Evolutionary conservation across 2,797 vertebrate genomes (phyloP), one percentile per base, ranked within the genome.

Genomic region (Novumbra hubbsi): DNA sequence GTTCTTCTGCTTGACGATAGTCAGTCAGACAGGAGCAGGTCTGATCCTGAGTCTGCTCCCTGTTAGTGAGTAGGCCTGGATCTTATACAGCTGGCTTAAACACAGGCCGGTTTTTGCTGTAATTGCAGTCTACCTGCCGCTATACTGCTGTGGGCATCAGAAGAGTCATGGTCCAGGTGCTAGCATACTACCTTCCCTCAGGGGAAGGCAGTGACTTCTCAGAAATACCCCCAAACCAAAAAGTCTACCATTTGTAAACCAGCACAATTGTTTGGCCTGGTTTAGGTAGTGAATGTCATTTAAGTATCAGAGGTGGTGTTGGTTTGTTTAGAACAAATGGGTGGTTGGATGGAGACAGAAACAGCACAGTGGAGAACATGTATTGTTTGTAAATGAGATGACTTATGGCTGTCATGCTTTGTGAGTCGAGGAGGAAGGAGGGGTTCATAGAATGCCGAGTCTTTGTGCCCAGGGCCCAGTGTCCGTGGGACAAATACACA

Each of bases 281-380:
- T 77, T 74, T 78, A 73, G 76, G 79, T 81, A 78, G 27, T 45
- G 70, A 24, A 64, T 70, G 45, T 60, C 65, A 69, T 71, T 5
- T 34, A 27, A 28, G 64, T 28, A 78, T 70, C 62, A 73, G 45
- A 68, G 70, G 57, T 60, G 38, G 32, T 30, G 19, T 45, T 72
- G 75, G 68, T 80, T 78, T 72, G 69, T 72, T 83, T 80, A 66
- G 60, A 82, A 74, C 62, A 34, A 69, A 80, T 84, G 77, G 34
- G 32, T 64, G 32, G 32, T 82, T 79, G 34, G 49, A 21, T 55
- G 16, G 21, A 16, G 63, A n/a, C 52, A 63, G 72, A 70, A 70
- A 62, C 41, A 21, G 50, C 19, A 69, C 48, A 21, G 64, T 71
- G 38, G 48, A 41, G 57, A 28, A 71, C 64, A 27, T 17, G 67